Base-by-base conservation (phyloP, 2,797 vertebrate genomes). In the Synaphobranchus kaupii region DNA sequence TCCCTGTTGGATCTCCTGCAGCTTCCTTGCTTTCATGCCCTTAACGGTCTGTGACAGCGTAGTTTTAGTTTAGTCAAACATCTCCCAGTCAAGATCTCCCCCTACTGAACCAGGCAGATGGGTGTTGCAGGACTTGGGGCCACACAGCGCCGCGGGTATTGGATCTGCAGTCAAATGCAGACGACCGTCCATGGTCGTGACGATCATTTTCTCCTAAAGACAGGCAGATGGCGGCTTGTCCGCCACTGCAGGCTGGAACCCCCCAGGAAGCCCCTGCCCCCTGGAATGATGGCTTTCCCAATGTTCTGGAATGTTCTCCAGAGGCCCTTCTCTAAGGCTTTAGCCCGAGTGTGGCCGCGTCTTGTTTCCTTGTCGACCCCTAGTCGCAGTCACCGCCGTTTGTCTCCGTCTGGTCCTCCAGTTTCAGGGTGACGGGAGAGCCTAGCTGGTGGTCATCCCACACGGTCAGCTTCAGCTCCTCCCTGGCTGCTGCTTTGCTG, bases 381-480 rank as follows among this genome's bases (percentile, higher is more conserved):
- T 71, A 28, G 31, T 73, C 68, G 13, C 68, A 34, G 68, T 34
- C 68, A 17, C 68, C 12, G 20, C 83, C 85, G 58, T 89, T 90
- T 8, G 85, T 82, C 34, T 89, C 86, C 17, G 87, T 81, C 56
- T 88, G 80, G 78, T 92, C 87, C 52, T 89, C 87, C 28, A 86
- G 85, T 78, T 92, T 93, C 84, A 93, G 71, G 44, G 88, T 89
- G 50, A 91, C 78, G 85, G 94, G 90, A 68, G 90, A 90, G 22
- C 90, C 91, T 85, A 93, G 91, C 87, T 88, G 82, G 39, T 89
- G 86, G 2, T 93, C 92, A 87, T 94, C 94, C 90, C 90, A 90
- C 34, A 82, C 87, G 22, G 90, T 89, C 1, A 86, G 90, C 91
- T 95, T 94, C 25, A 78, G 87, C n/a, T 73, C 68, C 68, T 73